These are phyloP conservation scores for Harpalus rufipes DNA, from an alignment of 2,888 invertebrate species.

Conservation along the genomic window DNA sequence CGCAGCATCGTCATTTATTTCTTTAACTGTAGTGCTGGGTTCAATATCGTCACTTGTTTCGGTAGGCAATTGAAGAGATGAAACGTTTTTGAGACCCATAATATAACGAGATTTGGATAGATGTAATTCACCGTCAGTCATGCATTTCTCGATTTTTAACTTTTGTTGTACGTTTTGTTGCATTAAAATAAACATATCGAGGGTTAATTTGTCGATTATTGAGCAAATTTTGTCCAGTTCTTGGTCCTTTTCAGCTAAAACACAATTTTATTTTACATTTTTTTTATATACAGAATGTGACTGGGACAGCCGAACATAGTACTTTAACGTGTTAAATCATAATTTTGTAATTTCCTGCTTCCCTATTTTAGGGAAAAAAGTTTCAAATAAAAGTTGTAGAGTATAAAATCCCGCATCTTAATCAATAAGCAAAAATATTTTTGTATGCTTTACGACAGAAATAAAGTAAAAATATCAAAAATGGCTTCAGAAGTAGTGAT, in stretches of 20 bases:
- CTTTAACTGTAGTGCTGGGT: constrained; percentile 76
- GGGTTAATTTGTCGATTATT: constrained; percentile 84
- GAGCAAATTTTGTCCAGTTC: constrained; percentile 78
- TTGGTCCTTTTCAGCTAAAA: constrained; percentile 12
- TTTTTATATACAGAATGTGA: no score
- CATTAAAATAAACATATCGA: constrained; percentile 85
- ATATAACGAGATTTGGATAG: constrained; percentile 89
- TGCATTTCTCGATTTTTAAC: constrained; percentile 84
- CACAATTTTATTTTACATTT: not conserved
- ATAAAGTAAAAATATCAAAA: no score
- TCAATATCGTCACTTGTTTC: constrained; percentile 80
- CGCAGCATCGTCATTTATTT: constrained; percentile 74
- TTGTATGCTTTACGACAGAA: no score
- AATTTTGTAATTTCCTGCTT: no score
- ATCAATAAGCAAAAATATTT: no score
- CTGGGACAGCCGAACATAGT: no score
- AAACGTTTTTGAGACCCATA: constrained; percentile 86
- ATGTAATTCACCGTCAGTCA: constrained; percentile 85
- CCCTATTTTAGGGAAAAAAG: no score
- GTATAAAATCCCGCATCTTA: no score
- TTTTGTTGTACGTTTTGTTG: constrained; percentile 86
- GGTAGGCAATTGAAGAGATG: constrained; percentile 84
- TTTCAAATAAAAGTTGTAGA: no score
- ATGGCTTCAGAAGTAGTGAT: no score
- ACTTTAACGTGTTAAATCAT: no score